Conservation (phyloP, 2,797 vertebrate species). For the Melanotaenia maccullochi region DNA sequence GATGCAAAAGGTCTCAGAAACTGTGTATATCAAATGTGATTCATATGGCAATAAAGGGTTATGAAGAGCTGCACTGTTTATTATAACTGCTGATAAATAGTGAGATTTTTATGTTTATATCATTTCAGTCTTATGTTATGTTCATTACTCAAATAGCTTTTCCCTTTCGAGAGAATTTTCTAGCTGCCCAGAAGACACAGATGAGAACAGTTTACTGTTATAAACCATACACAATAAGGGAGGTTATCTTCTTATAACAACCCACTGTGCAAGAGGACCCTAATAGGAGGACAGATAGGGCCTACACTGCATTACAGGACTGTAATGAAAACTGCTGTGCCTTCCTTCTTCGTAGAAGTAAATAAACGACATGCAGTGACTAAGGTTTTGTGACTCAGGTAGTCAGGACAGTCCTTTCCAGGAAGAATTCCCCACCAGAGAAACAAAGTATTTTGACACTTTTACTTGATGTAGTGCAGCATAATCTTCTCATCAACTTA, state of each 20-base stretch:
- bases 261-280: constrained; percentile 44
- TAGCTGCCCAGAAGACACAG: constrained; percentile 30
- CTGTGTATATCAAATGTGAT: no score
- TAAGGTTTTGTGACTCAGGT: constrained; percentile 34
- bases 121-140: constrained; percentile 5
- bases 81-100: constrained; percentile 20
- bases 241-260: constrained; percentile 62
- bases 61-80: constrained; percentile 4
- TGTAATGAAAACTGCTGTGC: constrained; percentile 24
- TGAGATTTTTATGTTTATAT: constrained; percentile 1
- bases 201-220: constrained; percentile 39
- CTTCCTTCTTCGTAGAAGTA: constrained; percentile 41
- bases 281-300: constrained; percentile 32
- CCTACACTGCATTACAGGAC: constrained; percentile 66
- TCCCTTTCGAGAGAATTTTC: constrained; percentile 21
- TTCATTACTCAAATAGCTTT: constrained; percentile 32
- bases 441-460: constrained; percentile 31
- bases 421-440: constrained; percentile 25
- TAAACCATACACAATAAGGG: constrained; percentile 50
- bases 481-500: constrained; percentile 5
- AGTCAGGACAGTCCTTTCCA: constrained; percentile 13
- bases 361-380: constrained; percentile 47
- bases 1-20: no score
- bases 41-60: no score
- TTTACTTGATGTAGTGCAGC: constrained; percentile 31